Evolutionary conservation across 2,888 invertebrate genomes (phyloP).

Genomic region (Oscheius sp.): DNA sequence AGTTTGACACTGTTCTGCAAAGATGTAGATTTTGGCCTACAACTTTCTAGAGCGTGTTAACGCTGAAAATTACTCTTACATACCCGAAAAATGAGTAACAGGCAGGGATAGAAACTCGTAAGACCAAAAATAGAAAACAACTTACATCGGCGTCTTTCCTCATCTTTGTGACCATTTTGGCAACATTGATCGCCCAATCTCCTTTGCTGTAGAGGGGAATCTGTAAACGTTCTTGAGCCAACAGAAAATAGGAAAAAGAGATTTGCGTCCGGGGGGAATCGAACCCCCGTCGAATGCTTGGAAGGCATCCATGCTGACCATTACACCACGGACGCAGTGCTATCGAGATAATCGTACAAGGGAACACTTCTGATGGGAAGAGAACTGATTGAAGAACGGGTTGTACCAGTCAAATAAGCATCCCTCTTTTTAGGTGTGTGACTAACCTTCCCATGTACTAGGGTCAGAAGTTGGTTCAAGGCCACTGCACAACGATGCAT

Average conservation of each 20-base stretch:
- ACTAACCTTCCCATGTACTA: slow-evolving; percentile 3
- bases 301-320: slow-evolving; percentile 60
- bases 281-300: slow-evolving; percentile 59
- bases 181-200: slow-evolving; percentile 58
- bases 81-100: too few species aligned
- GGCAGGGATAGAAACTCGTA: too few species aligned
- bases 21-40: background rate
- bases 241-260: too few species aligned
- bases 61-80: too few species aligned
- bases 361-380: too few species aligned
- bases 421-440: too few species aligned
- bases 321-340: slow-evolving; percentile 51
- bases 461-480: slow-evolving; percentile 43
- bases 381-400: too few species aligned
- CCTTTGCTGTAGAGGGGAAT: slow-evolving; percentile 45
- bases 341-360: too few species aligned
- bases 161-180: slow-evolving; percentile 53
- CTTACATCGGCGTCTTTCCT: slow-evolving; percentile 15
- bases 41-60: too few species aligned
- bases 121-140: background rate
- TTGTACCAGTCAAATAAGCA: too few species aligned
- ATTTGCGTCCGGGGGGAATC: slow-evolving; percentile 52
- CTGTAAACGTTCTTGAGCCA: background rate
- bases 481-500: slow-evolving; percentile 53
- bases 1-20: background rate